Evolutionary conservation across 2,113 vertebrate genomes (phyloP), one percentile per base, ranked within the genome.

Genomic region (Sminthopsis crassicaudata): DNA sequence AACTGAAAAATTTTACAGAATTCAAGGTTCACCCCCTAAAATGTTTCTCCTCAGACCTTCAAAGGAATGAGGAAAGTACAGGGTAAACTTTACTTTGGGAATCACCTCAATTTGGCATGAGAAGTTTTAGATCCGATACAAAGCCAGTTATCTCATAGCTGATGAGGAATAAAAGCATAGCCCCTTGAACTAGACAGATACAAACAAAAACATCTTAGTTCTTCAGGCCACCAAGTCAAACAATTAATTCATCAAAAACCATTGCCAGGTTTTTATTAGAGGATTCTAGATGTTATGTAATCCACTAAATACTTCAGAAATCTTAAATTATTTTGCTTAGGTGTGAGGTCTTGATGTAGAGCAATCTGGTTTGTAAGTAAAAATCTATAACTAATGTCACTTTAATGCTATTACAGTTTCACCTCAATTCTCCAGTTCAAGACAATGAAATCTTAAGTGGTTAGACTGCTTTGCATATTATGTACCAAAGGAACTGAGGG

Each of bases 281-380:
- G 54, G 88, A 91, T 55, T 95, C 90, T 92, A 95, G 90, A 90
- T 42, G 54, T 57, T 19, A 24, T 92, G 93, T 89, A 94, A 90
- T 84, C 76, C 90, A 91, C 93, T 90, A 92, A 14, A 84, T 60
- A 93, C 51, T 0, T 0, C 67, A 92, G 94, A 97, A 98, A 95
- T 92, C 67, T 92, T 96, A 97, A 96, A 89, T 89, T 53, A 90
- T 92, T 91, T 57, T 96, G 53, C 90, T 94, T 94, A 89, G 92
- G 24, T 51, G 92, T n/a, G 27, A 92, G 94, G 12, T 51, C 51
- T 8, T 90, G 93, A 50, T 93, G 22, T 89, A 93, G 91, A 94
- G 90, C 93, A 97, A 93, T 42, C 92, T 0, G 19, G 22, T 91
- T 96, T 96, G 93, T 89, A 53, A 96, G 92, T 24, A 95, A 93